A percentile compares a stretch with the other conserved stretches of the same genome.
These are phyloP conservation scores for Epicampocera succincta DNA, from an alignment of 2,888 invertebrate species.

Conservation along the genomic window DNA sequence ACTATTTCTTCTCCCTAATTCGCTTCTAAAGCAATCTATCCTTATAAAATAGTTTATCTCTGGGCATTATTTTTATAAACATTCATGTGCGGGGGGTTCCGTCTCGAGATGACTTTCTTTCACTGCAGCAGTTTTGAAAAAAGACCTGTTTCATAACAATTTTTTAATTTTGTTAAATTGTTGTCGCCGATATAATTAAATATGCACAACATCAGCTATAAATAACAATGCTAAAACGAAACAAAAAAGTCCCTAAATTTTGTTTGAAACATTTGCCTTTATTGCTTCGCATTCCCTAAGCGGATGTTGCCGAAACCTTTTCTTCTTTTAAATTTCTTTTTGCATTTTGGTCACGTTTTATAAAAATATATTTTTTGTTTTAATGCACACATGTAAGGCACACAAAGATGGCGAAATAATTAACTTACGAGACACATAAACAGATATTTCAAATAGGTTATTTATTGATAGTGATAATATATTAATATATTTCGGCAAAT, in stretches of 20 bases:
- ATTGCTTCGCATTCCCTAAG: background rate
- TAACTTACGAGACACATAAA: background rate
- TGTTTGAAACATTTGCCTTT: conserved; percentile 16
- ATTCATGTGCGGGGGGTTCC: too few species aligned
- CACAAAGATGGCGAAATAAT: background rate
- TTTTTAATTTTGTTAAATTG: background rate
- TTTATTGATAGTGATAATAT: background rate
- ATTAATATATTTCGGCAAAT: too few species aligned
- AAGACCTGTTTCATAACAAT: background rate
- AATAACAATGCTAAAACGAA: background rate
- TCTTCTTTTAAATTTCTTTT: background rate
- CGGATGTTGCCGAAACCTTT: background rate
- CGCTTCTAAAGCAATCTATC: too few species aligned
- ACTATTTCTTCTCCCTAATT: too few species aligned
- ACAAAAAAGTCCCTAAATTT: conserved; percentile 22
- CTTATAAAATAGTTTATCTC: too few species aligned
- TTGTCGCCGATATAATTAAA: conserved; percentile 13
- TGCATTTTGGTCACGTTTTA: conserved; percentile 47
- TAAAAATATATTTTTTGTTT: background rate
- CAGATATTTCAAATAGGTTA: background rate
- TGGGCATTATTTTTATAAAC: too few species aligned
- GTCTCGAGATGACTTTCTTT: too few species aligned
- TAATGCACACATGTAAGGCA: background rate
- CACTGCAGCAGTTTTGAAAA: background rate
- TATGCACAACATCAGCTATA: conserved; percentile 54